phyloP scores from a whole-genome alignment of 2,888 invertebrate species.

The Leuctra nigra region DNA sequence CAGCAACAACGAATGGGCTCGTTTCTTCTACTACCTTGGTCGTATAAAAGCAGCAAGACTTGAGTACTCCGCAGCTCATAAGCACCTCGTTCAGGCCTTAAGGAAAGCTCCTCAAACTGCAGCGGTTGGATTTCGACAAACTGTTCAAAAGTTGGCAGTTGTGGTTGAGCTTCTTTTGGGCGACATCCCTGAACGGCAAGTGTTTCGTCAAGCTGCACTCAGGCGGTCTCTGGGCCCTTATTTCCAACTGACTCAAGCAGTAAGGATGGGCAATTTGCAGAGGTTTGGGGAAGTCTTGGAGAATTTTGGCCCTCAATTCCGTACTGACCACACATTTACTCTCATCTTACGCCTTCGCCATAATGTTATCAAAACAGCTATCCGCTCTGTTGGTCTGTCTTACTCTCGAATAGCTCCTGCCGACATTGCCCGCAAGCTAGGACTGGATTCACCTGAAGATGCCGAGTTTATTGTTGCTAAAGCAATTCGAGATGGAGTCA shows the following conservation, averaged over 20 bases:
- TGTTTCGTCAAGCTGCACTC: constrained; percentile 87
- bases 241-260: constrained; percentile 95
- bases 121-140: constrained; percentile 98
- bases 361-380: constrained; percentile 98
- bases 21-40: constrained; percentile 94
- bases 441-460: constrained; percentile 92
- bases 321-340: constrained; percentile 91
- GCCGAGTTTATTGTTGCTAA: constrained; percentile 99
- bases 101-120: constrained; percentile 97
- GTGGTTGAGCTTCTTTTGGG: constrained; percentile 92
- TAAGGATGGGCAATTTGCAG: constrained; percentile 89
- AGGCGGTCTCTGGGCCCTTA: constrained; percentile 89
- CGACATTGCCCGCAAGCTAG: constrained; percentile 91
- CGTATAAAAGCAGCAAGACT: constrained; percentile 97
- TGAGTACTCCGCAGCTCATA: constrained; percentile 96
- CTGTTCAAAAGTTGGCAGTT: constrained; percentile 90
- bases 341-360: constrained; percentile 92
- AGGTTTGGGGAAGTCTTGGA: constrained; percentile 90
- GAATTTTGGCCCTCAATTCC: constrained; percentile 86
- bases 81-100: constrained; percentile 89
- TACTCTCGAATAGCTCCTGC: constrained; percentile 94
- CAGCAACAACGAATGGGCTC: constrained; percentile 98
- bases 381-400: constrained; percentile 90
- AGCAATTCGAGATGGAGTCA: constrained; percentile 96
- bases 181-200: constrained; percentile 94